Conservation (phyloP, 1,140 invertebrate species). For the Brachionus angularis region DNA sequence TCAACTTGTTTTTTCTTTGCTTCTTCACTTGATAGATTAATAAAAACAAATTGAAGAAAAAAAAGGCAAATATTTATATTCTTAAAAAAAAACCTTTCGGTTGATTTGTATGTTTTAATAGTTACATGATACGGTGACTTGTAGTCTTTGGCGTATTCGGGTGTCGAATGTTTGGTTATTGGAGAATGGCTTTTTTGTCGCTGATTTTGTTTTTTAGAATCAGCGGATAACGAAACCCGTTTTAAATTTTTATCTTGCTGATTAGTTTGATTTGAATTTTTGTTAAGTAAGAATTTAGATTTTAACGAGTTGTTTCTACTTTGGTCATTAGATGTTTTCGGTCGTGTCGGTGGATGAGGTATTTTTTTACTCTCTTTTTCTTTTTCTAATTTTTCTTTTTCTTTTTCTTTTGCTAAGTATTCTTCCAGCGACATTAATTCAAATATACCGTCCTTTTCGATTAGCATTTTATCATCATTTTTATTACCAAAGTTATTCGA, state of each 20-base stretch:
- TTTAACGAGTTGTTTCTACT: not conserved
- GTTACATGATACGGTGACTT: slow-evolving; percentile 33
- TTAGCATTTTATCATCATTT: slow-evolving; percentile 16
- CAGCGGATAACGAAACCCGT: not conserved
- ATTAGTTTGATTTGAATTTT: not conserved
- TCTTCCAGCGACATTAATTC: not conserved
- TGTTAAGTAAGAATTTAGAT: not conserved
- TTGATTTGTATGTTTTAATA: not conserved
- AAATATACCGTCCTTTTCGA: slow-evolving; percentile 41
- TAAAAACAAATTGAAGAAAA: too few relatives aligned
- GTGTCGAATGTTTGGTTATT: not conserved
- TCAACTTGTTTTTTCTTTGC: not conserved
- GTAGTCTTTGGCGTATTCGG: slow-evolving; percentile 42
- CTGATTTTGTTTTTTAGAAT: not conserved
- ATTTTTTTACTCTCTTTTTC: not conserved
- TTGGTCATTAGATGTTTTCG: slow-evolving; percentile 16
- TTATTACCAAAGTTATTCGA: too few relatives aligned
- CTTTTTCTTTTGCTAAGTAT: slow-evolving; percentile 15
- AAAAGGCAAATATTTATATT: too few relatives aligned
- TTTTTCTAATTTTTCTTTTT: not conserved
- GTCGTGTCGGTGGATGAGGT: slow-evolving; percentile 27
- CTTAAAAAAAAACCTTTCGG: not conserved
- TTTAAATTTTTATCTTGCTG: slow-evolving; percentile 1
- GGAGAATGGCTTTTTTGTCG: slow-evolving; percentile 20
- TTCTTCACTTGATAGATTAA: not conserved